Evolutionary conservation across 64 coral and sea anemone genomes (phyloP), one percentile per base, ranked within the genome.

Genomic region (Trachythela sp.): DNA sequence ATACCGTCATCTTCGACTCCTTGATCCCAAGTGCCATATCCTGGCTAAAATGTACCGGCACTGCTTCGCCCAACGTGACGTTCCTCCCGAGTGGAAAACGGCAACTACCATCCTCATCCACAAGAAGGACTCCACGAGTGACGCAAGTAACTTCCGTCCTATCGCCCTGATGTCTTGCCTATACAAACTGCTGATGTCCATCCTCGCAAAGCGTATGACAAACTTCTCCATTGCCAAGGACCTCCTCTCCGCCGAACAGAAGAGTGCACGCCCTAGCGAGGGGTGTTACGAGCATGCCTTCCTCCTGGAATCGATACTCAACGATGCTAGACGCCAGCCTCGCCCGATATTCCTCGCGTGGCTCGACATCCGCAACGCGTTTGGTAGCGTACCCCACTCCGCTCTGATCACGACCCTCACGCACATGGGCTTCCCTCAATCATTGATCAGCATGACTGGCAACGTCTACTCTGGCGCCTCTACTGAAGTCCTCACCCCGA

Each of bases 281-380:
- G 42, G 42, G 4, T 45, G 42, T 11, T 45, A 45, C 42, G 42
- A 45, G 11, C 42, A 45, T 11, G 42, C 42, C 42, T 45, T 45
- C 11, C 11, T 45, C 4, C 42, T 45, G 11, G 15, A 83, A 83
- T 83, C 77, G 33, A 27, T 83, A 0, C 0, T 83, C 5, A 36
- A 27, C 1, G 77, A 83, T 2, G 77, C 77, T 32, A 34, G 1
- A 18, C 77, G 1, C 13, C 77, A 83, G 4, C 24, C 24, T 4
- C 0, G 34, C 3, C 24, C 24, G 13, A 14, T 83, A 18, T 32
- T 4, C 34, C 1, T 83, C 17, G 77, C 77, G 2, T 83, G 77
- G 77, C 77, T 83, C 1, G 77, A 83, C 40, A 83, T 83, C 32
- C 31, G 77, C 17, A 83, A 83, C 32, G 77, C 77, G 1, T 83